A percentile compares a stretch with the other conserved stretches of the same genome.
Conservation (phyloP, 2,888 invertebrate genomes). For the Phytoseiulus persimilis region DNA sequence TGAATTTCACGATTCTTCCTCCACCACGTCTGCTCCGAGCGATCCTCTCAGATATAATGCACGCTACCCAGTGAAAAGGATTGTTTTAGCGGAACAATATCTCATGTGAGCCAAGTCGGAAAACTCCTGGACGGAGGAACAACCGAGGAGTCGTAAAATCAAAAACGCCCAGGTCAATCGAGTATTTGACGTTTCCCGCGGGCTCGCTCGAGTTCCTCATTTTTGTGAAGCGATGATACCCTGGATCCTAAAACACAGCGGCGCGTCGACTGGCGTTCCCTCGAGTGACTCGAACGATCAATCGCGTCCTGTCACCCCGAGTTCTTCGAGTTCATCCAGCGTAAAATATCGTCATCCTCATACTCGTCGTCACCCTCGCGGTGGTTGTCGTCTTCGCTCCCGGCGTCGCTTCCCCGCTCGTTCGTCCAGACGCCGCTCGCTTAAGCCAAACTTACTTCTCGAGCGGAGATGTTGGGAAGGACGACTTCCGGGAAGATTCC, state of each 20-base stretch:
- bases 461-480: background rate
- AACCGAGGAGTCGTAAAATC: no score
- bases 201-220: no score
- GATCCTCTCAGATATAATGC: no score
- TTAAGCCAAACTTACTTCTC: background rate
- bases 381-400: background rate
- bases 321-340: conserved; percentile 36
- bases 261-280: background rate
- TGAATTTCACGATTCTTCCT: no score
- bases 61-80: no score
- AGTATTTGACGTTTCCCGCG: no score
- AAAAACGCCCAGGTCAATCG: no score
- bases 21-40: no score
- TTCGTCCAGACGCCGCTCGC: background rate
- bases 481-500: background rate
- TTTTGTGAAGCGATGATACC: no score
- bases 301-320: conserved; percentile 27
- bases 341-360: conserved; percentile 32
- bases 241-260: background rate
- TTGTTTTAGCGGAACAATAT: no score
- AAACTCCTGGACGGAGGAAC: no score
- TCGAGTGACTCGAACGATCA: background rate
- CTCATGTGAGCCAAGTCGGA: no score
- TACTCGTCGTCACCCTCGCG: background rate
- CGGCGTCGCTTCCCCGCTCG: background rate